Evolutionary conservation across 2,888 invertebrate species (phyloP).

Genomic region (Pristionchus entomophagus): DNA sequence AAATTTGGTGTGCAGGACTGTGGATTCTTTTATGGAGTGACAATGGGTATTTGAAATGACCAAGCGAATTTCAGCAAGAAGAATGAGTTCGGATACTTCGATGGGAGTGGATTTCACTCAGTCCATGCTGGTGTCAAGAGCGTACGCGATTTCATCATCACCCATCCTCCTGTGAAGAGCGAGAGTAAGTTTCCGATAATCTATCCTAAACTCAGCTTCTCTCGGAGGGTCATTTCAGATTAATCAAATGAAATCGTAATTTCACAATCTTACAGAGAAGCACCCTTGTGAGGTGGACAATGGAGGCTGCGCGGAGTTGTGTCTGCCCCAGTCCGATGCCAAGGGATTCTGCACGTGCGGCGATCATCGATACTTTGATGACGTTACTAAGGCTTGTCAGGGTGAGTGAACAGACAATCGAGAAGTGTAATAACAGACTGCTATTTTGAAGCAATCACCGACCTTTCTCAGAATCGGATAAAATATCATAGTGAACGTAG

Average conservation of each 20-base stretch:
- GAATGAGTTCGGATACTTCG: conserved; percentile 41
- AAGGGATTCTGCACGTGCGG: neutral
- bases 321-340: neutral
- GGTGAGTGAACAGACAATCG: neutral
- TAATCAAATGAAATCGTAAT: neutral
- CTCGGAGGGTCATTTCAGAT: neutral
- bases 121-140: conserved; percentile 41
- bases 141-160: conserved; percentile 1
- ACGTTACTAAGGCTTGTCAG: neutral
- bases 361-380: conserved; percentile 1
- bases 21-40: neutral
- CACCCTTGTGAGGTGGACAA: neutral
- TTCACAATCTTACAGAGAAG: neutral
- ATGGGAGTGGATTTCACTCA: conserved; percentile 36
- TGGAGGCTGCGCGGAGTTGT: conserved; percentile 22
- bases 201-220: neutral
- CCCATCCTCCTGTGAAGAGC: neutral
- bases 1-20: too few species aligned
- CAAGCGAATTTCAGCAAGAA: neutral
- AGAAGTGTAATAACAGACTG: neutral
- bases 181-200: neutral
- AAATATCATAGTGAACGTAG: too few species aligned
- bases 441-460: too few species aligned
- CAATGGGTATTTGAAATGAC: neutral
- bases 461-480: too few species aligned